Conservation (phyloP, 2,888 invertebrate species). For the Hirtodrosophila trivittata region DNA sequence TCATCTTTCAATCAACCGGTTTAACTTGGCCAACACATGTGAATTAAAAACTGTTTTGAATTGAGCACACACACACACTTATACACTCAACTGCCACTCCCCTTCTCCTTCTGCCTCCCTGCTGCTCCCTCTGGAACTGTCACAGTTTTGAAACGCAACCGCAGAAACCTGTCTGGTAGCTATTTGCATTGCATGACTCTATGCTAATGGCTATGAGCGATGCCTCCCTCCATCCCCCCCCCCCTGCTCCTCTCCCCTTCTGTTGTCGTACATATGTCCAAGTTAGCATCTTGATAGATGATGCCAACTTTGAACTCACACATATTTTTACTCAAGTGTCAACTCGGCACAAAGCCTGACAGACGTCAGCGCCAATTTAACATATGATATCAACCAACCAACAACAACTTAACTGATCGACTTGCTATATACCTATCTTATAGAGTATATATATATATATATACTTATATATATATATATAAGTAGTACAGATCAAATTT, state of each 20-base stretch:
- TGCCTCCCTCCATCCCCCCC: too few species aligned
- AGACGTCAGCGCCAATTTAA: conserved; percentile 65
- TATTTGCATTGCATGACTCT: conserved; percentile 55
- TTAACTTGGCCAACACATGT: conserved; percentile 11
- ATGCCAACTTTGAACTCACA: conserved; percentile 53
- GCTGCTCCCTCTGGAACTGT: not conserved
- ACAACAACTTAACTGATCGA: conserved; percentile 1
- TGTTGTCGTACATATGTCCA: not conserved
- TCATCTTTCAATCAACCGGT: conserved; percentile 27
- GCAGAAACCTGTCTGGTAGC: conserved; percentile 41
- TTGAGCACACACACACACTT: conserved; percentile 40
- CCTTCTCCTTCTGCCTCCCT: not conserved
- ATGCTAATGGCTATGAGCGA: conserved; percentile 30
- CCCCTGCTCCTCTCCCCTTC: too few species aligned
- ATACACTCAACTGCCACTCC: too few species aligned
- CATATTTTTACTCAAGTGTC: conserved; percentile 13
- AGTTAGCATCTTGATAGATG: conserved; percentile 37
- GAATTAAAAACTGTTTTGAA: conserved; percentile 31
- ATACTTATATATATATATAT: too few species aligned
- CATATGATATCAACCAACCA: conserved; percentile 54
- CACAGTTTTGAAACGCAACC: conserved; percentile 7
- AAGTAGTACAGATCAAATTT: too few species aligned
- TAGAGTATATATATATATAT: too few species aligned
- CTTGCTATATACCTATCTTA: too few species aligned
- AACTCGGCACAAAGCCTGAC: conserved; percentile 24